Base-by-base conservation (phyloP, 2,888 invertebrate genomes). In the Odontocolon sp. region DNA sequence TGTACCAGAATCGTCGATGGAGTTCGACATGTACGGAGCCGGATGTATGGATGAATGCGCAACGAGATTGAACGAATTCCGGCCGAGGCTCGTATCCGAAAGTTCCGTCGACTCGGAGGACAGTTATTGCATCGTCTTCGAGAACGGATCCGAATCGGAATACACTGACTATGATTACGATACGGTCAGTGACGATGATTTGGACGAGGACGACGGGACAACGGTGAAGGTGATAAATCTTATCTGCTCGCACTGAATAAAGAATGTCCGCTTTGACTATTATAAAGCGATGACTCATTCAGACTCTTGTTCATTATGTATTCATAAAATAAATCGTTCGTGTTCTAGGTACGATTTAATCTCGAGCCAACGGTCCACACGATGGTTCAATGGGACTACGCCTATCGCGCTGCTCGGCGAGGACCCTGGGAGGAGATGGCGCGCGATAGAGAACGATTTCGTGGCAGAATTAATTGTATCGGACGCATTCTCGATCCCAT, bases 401-500 rank as follows among this genome's bases (percentile, higher is more conserved):
- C 93, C 0, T 92, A 93, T 77, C 91, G 91, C 57, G 90, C 90
- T 16, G 92, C 93, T 1, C 89, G 93, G n/a, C 91, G 88, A 80
- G 93, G 93, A 1, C 92, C 91, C 1, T 93, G 93, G 93, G 93
- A 93, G 83, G 87, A 91, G 84, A 90, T 90, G 81, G 92, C 91
- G 0, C 86, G 92, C 31, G 93, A 93, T 75, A 87, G 92, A 47
- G 90, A 85, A 5, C 88, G 93, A 42, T 93, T 93, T 83, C 88
- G 86, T 56, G 83, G 83, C 8, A 88, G 92, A 47, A 91, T 93
- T 33, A 77, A 79, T 6, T 84, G 87, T 4, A 85, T 87, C 3
- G 91, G 89, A 63, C 74, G 80, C 23, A 80, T 90, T 26, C 85
- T 93, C 6, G 83, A 87, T 64, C 89, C 90, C 3, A 85, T 93